Conservation (phyloP, 37 sponge, comb jelly and placozoan genomes). For the Halisarca cf. caerulea region DNA sequence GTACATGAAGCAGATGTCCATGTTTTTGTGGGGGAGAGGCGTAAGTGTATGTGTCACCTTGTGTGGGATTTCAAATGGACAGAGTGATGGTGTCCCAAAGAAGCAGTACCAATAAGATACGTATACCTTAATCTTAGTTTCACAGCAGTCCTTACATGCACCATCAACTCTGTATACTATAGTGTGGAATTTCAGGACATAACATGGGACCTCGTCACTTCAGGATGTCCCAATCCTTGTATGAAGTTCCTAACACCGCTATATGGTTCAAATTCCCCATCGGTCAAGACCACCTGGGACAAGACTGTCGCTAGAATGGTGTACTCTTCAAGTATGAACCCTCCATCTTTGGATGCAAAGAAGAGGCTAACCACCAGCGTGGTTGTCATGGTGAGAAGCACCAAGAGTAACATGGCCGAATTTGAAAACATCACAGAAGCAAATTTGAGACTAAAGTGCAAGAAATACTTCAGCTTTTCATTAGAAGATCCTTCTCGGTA, state of each 20-base stretch:
- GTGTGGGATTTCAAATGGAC: too few species aligned
- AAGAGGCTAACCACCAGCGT: neutral
- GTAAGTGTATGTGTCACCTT: too few species aligned
- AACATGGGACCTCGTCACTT: conserved; percentile 62
- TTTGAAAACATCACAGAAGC: neutral
- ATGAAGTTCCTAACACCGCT: conserved; percentile 56
- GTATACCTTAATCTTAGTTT: too few species aligned
- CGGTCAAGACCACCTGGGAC: conserved; percentile 38
- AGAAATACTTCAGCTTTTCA: conserved; percentile 38
- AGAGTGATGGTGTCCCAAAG: too few species aligned
- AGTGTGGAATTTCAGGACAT: too few species aligned
- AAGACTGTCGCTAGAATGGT: neutral
- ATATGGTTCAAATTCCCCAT: conserved; percentile 16
- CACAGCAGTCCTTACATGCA: too few species aligned
- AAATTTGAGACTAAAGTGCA: conserved; percentile 15
- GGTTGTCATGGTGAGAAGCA: neutral
- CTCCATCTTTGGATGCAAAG: neutral
- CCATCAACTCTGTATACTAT: too few species aligned
- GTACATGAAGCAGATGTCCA: too few species aligned
- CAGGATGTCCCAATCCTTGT: conserved; percentile 50
- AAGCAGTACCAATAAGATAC: too few species aligned
- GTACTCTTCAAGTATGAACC: neutral
- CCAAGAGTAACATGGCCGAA: neutral
- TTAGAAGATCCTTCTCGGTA: conserved; percentile 82
- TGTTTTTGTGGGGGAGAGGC: too few species aligned